Percentiles rank a stretch among this genome's conserved stretches.
Evolutionary conservation across 2,113 vertebrate genomes (phyloP).

Genomic region (Scolopax mira): DNA sequence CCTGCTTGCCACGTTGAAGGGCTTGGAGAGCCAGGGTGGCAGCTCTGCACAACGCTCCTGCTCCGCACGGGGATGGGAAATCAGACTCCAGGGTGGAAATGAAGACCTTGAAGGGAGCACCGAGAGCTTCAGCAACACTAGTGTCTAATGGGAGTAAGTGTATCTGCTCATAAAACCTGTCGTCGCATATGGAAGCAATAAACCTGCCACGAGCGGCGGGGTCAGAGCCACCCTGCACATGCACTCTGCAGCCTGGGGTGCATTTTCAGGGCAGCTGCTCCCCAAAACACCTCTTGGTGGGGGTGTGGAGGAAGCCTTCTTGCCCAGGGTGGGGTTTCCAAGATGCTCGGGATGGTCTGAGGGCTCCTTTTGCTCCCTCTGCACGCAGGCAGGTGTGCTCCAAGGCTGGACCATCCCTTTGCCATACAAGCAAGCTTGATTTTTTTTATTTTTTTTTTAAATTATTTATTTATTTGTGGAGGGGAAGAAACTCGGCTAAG

Average conservation of each 20-base stretch:
- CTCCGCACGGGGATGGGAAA: fast-evolving
- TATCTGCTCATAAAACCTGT: background rate
- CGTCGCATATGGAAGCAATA: background rate
- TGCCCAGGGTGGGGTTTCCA: too few species aligned
- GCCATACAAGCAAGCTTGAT: background rate
- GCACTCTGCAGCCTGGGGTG: background rate
- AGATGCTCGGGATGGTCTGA: fast-evolving
- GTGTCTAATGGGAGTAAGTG: background rate
- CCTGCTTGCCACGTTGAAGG: fast-evolving
- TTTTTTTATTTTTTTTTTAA: background rate
- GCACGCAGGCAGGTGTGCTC: fast-evolving
- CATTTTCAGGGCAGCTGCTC: background rate
- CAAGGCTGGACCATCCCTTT: background rate
- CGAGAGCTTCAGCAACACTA: fast-evolving
- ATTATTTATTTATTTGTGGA: background rate
- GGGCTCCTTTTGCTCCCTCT: background rate
- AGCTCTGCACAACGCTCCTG: too few species aligned
- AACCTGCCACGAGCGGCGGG: fast-evolving
- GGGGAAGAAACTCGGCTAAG: fast-evolving
- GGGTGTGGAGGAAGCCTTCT: background rate
- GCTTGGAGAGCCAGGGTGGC: background rate
- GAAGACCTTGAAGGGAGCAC: background rate
- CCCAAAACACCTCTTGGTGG: background rate
- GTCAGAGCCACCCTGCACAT: background rate
- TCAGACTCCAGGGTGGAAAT: fast-evolving